phyloP scores from a whole-genome alignment of 2,888 invertebrate genomes.

The Eupithecia subfuscata region DNA sequence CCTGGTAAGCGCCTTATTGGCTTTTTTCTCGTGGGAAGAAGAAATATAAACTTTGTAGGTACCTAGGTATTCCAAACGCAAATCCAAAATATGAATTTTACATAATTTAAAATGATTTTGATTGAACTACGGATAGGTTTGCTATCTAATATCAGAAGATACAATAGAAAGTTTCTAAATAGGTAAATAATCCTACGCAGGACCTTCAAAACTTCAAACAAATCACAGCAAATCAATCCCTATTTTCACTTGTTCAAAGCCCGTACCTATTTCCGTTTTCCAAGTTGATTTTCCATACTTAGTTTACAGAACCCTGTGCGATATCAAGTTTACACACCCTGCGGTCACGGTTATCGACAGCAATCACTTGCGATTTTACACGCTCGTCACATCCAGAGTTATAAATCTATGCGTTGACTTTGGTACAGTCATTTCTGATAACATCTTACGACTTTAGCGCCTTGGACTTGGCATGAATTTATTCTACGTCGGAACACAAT shows the following conservation, averaged over 20 bases:
- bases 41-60: neutral
- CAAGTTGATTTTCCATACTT: neutral
- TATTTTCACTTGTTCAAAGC: neutral
- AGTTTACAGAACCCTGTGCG: neutral
- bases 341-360: constrained; percentile 23
- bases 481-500: neutral
- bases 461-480: constrained; percentile 1
- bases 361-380: constrained; percentile 29
- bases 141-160: neutral
- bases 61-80: neutral
- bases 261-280: neutral
- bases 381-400: constrained; percentile 20
- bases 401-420: constrained; percentile 15
- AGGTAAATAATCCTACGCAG: neutral
- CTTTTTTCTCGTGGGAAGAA: neutral
- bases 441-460: neutral
- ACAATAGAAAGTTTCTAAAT: neutral
- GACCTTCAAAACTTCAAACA: neutral
- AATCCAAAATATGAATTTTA: neutral
- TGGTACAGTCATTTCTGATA: constrained; percentile 10
- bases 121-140: neutral
- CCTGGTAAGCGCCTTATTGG: no score
- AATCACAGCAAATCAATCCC: neutral
- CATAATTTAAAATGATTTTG: neutral
- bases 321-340: neutral